A percentile compares a stretch with the other conserved stretches of the same genome.
These are phyloP conservation scores for Taeniopygia guttata DNA, from an alignment of 2,797 vertebrate species.

Conservation along the genomic window DNA sequence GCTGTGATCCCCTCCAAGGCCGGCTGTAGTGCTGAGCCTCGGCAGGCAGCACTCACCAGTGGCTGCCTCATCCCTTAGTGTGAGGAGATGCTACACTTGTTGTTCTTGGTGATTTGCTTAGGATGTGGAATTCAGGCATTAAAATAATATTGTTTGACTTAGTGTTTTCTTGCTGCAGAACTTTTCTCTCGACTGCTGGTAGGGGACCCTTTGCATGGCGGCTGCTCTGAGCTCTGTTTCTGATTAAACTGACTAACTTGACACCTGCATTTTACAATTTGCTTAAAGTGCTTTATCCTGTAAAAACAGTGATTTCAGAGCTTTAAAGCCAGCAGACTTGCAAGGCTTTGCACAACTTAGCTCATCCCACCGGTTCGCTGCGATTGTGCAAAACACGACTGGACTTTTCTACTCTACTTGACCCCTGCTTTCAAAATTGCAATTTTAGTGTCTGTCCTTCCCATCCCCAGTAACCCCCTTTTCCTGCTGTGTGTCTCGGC, in stretches of 20 bases:
- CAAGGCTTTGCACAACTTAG: slow-evolving; percentile 35
- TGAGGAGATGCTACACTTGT: slow-evolving; percentile 10
- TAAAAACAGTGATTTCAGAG: slow-evolving; percentile 54
- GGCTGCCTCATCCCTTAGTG: background rate
- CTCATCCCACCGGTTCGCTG: background rate
- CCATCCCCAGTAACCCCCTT: background rate
- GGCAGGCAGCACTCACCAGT: background rate
- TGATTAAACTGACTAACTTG: slow-evolving; percentile 60
- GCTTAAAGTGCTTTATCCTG: slow-evolving; percentile 55
- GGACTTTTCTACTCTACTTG: slow-evolving; percentile 1
- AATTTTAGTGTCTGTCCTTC: background rate
- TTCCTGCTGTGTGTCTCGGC: background rate
- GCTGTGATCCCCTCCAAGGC: background rate
- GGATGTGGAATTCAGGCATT: background rate
- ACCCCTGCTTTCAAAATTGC: background rate
- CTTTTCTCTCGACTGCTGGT: slow-evolving; percentile 4
- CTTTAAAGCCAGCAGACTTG: slow-evolving; percentile 29
- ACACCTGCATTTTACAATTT: slow-evolving; percentile 62
- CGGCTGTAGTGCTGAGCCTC: background rate
- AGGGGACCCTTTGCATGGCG: background rate
- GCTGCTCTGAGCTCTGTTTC: slow-evolving; percentile 37
- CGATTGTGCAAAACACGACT: background rate
- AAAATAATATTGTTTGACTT: background rate
- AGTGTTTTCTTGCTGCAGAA: slow-evolving; percentile 15
- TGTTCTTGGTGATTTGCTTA: background rate